These are phyloP conservation scores for Pocillopora damicornis DNA, from an alignment of 64 coral and sea anemone genomes.

Conservation along the genomic window DNA sequence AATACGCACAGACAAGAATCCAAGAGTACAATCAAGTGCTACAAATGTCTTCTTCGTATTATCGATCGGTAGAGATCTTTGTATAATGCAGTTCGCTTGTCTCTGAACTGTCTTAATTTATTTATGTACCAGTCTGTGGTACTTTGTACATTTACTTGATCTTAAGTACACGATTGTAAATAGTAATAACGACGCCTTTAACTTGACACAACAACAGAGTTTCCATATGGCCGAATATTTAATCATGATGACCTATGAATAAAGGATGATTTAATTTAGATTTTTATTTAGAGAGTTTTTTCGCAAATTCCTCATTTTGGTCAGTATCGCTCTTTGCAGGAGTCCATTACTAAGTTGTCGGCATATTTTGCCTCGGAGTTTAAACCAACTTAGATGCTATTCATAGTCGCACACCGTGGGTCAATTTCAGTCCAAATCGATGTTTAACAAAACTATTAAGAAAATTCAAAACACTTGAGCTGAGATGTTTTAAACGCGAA, in stretches of 20 bases:
- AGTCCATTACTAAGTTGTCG: neutral
- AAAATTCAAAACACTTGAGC: slow-evolving; percentile 5
- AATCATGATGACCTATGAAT: neutral
- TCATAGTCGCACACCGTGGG: neutral
- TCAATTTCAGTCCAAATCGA: neutral
- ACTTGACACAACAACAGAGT: neutral
- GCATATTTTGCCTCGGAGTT: neutral
- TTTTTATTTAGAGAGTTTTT: neutral
- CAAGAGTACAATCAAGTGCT: slow-evolving; percentile 79
- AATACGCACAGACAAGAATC: slow-evolving; percentile 71
- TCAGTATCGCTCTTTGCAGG: too few species aligned
- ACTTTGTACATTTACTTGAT: neutral
- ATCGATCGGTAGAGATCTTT: slow-evolving; percentile 84
- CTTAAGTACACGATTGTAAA: neutral
- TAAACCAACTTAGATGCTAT: neutral
- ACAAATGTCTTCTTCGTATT: slow-evolving; percentile 58
- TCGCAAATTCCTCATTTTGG: too few species aligned
- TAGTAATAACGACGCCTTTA: neutral
- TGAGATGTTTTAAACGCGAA: neutral
- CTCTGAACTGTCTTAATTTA: neutral
- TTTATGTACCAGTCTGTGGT: neutral
- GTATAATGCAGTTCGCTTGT: slow-evolving; percentile 16
- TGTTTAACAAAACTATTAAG: neutral
- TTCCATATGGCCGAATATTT: neutral
- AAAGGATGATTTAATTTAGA: neutral